Conservation (phyloP, 2,888 invertebrate species). For the Nomada ruficornis region DNA sequence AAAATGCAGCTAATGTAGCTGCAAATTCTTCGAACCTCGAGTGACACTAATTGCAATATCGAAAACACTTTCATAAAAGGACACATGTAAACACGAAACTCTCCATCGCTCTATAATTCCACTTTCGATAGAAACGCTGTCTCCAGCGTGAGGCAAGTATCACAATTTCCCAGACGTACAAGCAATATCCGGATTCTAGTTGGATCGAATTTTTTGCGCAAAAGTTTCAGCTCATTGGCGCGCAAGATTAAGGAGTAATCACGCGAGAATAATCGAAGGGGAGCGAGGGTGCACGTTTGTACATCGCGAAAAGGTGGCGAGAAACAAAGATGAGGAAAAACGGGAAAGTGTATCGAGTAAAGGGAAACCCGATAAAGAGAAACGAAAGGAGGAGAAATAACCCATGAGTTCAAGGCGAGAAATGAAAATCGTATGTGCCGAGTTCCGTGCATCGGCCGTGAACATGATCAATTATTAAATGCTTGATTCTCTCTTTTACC, state of each 20-base stretch:
- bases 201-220: conserved; percentile 9
- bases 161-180: conserved; percentile 32
- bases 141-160: conserved; percentile 27
- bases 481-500: conserved; percentile 29
- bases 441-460: conserved; percentile 35
- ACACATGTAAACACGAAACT: not conserved
- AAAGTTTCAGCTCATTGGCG: not conserved
- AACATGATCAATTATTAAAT: conserved; percentile 31
- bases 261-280: not conserved
- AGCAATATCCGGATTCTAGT: conserved; percentile 11
- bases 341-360: not conserved
- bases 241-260: conserved; percentile 13
- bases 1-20: not conserved
- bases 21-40: not conserved
- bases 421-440: conserved; percentile 39
- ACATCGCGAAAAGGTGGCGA: no score
- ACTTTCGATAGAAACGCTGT: not conserved
- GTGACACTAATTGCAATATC: not conserved
- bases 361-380: not conserved
- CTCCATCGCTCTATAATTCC: not conserved
- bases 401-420: conserved; percentile 23
- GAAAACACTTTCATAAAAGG: not conserved
- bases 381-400: not conserved
- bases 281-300: not conserved
- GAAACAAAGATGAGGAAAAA: not conserved